Percentiles rank a stretch among this genome's conserved stretches.
Evolutionary conservation across 2,113 vertebrate genomes (phyloP).

Genomic region (Odobenus rosmarus): DNA sequence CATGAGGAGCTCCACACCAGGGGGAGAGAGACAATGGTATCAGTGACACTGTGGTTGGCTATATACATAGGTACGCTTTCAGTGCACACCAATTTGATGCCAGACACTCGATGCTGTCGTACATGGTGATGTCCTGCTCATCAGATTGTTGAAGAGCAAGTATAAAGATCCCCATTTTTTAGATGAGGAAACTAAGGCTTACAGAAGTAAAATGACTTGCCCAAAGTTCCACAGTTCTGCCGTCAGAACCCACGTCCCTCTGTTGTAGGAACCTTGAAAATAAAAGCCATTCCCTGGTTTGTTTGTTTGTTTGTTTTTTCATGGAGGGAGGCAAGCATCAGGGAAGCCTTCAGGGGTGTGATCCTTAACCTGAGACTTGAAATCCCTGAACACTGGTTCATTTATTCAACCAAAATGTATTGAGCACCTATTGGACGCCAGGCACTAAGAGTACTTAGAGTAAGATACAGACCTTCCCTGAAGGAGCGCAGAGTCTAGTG

Average conservation of each 20-base stretch:
- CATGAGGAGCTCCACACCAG: neutral
- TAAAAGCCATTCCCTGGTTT: neutral
- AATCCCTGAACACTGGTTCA: neutral
- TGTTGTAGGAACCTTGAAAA: neutral
- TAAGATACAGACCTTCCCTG: neutral
- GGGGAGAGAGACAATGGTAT: neutral
- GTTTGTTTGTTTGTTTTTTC: neutral
- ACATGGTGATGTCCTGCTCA: neutral
- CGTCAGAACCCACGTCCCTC: neutral
- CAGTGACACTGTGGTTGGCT: too few species aligned
- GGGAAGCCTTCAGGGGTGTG: neutral
- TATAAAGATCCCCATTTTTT: neutral
- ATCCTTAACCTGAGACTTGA: neutral
- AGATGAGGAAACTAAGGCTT: neutral
- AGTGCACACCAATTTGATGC: neutral
- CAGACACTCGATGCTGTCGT: neutral
- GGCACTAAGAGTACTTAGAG: neutral
- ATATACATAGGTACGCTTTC: neutral
- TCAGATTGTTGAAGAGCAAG: neutral
- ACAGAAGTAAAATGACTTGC: neutral
- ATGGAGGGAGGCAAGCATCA: neutral
- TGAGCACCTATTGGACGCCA: neutral
- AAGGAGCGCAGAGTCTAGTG: neutral
- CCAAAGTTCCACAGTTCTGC: neutral
- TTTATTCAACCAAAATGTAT: neutral